Base-by-base conservation (phyloP, 2,113 vertebrate genomes). In the Butorides virescens region DNA sequence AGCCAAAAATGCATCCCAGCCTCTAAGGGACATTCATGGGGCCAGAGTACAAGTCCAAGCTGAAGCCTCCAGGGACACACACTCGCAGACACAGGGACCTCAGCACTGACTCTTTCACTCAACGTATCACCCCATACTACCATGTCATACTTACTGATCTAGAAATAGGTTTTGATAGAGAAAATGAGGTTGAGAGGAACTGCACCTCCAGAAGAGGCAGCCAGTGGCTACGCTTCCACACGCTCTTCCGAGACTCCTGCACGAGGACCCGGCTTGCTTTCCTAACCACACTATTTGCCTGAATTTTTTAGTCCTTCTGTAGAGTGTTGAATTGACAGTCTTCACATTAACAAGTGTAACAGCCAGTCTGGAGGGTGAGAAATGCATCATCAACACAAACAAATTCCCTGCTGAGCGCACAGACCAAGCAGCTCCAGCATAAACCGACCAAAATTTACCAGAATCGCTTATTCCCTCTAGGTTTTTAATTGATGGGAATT, bases 301-400 rank as follows among this genome's bases (percentile, higher is more conserved):
- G 37, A 50, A 36, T 37, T n/a, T 55, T 36, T 55, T 9, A 46
- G 49, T 44, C 12, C 32, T 59, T n/a, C 55, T 39, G 14, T 17
- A 65, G 18, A 32, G 20, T 21, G 37, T 27, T 56, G 27, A 36
- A 67, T 6, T 17, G 15, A 65, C 56, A 84, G 56, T 12, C 23
- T 63, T 37, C 74, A 25, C 29, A 17, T 36, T 59, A 83, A 42
- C 71, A 80, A 75, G 61, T 22, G 5, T 50, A 61, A 68, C 53
- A 93, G 88, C 18, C 75, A 49, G 36, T 10, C 47, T 52, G 63
- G 61, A 92, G 36, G 29, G 75, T 37, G 52, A 88, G 76, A 87
- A 94, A 83, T 23, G 32, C 76, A 80, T 25, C 55, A 73, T 20
- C 79, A 55, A 75, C 80, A 74, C 68, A 86, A 95, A 92, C 30